Percentiles rank a stretch among this genome's conserved stretches.
Conservation (phyloP, 2,888 invertebrate species). For the Troilus luridus region DNA sequence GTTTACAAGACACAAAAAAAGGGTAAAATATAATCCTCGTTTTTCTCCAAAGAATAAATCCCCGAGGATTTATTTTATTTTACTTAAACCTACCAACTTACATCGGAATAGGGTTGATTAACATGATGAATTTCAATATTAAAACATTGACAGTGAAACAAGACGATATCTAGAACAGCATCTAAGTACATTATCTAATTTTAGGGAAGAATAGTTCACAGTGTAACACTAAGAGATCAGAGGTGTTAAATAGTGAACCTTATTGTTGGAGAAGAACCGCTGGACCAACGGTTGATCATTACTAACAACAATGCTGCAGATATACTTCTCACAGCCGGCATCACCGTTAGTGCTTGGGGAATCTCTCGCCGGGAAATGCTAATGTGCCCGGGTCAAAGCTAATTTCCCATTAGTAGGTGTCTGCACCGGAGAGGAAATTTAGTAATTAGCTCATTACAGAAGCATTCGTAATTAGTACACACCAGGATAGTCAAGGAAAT, state of each 20-base stretch:
- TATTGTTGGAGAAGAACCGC: conserved; percentile 23
- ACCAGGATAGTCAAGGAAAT: no score
- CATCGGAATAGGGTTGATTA: no score
- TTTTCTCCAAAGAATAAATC: no score
- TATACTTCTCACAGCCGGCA: conserved; percentile 19
- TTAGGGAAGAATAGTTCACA: neutral
- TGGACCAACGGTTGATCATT: conserved; percentile 33
- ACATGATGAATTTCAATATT: no score
- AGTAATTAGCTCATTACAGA: neutral
- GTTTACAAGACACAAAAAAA: no score
- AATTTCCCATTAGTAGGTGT: neutral
- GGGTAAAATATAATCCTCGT: no score
- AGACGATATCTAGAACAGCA: no score
- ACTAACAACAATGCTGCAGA: conserved; percentile 12
- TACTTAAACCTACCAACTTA: no score
- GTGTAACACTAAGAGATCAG: neutral
- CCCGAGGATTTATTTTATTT: no score
- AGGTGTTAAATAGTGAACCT: conserved; percentile 36
- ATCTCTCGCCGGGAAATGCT: neutral
- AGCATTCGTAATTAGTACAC: no score
- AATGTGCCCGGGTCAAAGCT: neutral
- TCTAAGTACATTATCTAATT: no score
- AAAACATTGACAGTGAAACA: no score
- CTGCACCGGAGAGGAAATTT: neutral
- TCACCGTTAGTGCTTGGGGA: neutral